Evolutionary conservation across 2,888 invertebrate species (phyloP), one percentile per base, ranked within the genome.

Genomic region (Cremastobaeus sp.): DNA sequence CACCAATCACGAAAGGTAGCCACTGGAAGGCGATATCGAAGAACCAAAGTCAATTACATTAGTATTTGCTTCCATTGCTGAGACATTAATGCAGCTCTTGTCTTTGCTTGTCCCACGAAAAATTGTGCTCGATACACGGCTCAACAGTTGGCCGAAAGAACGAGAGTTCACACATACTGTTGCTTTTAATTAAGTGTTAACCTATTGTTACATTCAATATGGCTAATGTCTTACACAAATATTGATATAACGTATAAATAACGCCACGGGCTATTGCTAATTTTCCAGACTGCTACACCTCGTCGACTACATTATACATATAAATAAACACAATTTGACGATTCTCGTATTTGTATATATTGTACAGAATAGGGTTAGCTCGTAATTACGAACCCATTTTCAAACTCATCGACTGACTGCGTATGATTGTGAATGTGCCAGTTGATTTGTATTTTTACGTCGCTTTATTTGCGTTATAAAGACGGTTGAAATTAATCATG

Each of bases 281-380:
- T 48, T 39, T 11, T 47, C 50, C 18, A 14, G 25, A 11, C 17
- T 15, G 65, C 45, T 47, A 47, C 55, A 59, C 41, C 47, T 57
- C 17, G 48, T 55, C 25, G 48, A 66, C 37, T 28, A 37, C 55
- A 48, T 37, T 25, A 12, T 8, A 35, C 17, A 32, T 21, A 39
- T 18, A 28, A 9, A 47, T 45, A 18, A 50, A 34, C 34, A 39
- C 28, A 28, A 9, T 54, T 45, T 25, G 41, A 34, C 34, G 18
- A 39, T 15, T 59, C 64, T 71, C 55, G 39, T 47, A 35, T 41
- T 62, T 73, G 66, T 68, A 68, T 30, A 73, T 62, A 73, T 37
- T 68, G 68, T 73, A 68, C 35, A 72, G 60, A 11, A 52, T 68
- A 68, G 64, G 37, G 45, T 68, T 68, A 68, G 59, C 32, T 57